Base-by-base conservation (phyloP, 1,140 invertebrate species). In the Subanguina moxae region DNA sequence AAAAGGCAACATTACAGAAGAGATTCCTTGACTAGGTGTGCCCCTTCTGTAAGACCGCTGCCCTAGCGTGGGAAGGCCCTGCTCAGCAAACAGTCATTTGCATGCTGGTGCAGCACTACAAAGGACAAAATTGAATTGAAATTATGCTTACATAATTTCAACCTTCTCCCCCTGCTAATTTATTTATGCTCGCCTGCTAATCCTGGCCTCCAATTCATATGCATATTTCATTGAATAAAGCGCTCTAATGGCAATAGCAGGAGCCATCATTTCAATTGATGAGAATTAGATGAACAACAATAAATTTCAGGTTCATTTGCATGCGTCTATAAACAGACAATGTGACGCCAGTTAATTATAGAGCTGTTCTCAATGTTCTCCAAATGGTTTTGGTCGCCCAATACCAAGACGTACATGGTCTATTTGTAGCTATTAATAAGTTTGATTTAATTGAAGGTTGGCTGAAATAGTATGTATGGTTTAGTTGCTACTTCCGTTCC, bases 181-280 rank as follows among this genome's bases (percentile, higher is more conserved):
- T 25, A 52, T 52, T 52, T 52, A 21, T 21, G 23, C n/a, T 25
- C 3, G n/a, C 15, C 48, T 21, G 48, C n/a, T 19, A 52, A 25
- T 25, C n/a, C 15, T 21, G n/a, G 23, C n/a, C 43, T 13, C 11
- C 43, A 45, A 52, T 52, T 52, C 48, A 52, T 52, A 52, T 52
- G 48, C 48, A 52, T 52, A 52, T 52, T 52, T 52, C 17, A 52
- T 52, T 52, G 48, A 15, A 52, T 52, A 52, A 52, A 52, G 48
- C 3, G 23, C 3, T 15, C 23, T 52, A 21, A 19, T 52, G 48
- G 48, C n/a, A 19, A 15, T 45, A 13, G 11, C 43, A 45, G 11
- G 43, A n/a, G 11, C 43, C 43, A 45, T n/a, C 11, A 45, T 13
- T 13, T n/a, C n/a, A 52, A 52, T 52, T 52, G 48, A 52, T 52